These are phyloP conservation scores for Drosophila peninsularis DNA, from an alignment of 2,888 invertebrate species.

Conservation along the genomic window DNA sequence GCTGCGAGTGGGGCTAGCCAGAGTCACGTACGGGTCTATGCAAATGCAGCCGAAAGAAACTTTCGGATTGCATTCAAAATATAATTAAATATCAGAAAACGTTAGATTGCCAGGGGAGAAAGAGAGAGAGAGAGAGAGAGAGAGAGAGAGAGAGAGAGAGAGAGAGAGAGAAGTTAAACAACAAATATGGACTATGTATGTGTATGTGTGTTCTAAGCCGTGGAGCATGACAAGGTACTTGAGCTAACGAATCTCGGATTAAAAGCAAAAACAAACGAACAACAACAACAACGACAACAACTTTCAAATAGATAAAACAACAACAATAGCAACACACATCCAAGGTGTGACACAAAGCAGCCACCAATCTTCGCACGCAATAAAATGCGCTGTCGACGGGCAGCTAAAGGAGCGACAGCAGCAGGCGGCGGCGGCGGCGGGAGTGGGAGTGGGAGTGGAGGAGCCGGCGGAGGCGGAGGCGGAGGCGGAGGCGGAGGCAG, in stretches of 20 bases:
- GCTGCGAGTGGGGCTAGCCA: constrained; percentile 19
- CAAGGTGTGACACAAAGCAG: constrained; percentile 62
- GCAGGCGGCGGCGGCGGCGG: neutral
- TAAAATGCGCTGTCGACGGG: constrained; percentile 70
- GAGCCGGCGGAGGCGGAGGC: neutral
- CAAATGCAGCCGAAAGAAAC: constrained; percentile 47
- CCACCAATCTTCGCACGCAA: constrained; percentile 65
- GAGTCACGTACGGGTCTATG: constrained; percentile 54
- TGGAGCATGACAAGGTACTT: constrained; percentile 49
- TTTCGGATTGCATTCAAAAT: constrained; percentile 45
- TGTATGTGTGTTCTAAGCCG: constrained; percentile 7
- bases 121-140: neutral
- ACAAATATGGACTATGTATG: too few species aligned
- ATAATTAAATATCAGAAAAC: constrained; percentile 63
- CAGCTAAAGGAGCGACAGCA: constrained; percentile 37
- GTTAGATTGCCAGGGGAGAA: too few species aligned
- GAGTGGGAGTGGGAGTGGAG: constrained; percentile 1
- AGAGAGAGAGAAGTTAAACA: neutral
- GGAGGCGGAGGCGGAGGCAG: neutral
- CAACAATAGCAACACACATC: constrained; percentile 37
- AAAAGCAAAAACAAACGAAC: constrained; percentile 40
- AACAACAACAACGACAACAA: constrained; percentile 24
- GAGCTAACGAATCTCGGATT: constrained; percentile 57
- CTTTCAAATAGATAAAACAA: constrained; percentile 22
- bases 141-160: constrained; percentile 10